A percentile compares a stretch with the other conserved stretches of the same genome.
Conservation (phyloP, 2,113 vertebrate genomes). For the Mus spicilegus region DNA sequence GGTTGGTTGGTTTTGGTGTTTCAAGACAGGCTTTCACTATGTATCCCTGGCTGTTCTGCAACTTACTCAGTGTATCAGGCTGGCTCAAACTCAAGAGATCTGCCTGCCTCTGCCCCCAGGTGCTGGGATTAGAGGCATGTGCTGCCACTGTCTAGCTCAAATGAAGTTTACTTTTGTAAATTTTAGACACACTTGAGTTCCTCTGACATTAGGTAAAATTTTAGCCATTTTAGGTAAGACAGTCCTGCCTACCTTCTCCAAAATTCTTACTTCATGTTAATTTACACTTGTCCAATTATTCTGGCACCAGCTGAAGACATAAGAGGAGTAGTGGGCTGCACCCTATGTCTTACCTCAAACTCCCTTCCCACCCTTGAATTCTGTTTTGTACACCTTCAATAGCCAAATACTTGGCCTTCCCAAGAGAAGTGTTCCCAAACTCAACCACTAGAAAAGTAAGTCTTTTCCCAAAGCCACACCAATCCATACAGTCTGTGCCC, state of each 20-base stretch:
- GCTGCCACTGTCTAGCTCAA: too few relatives aligned
- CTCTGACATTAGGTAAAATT: slow-evolving; percentile 13
- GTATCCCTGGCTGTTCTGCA: too few relatives aligned
- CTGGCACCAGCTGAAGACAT: not conserved
- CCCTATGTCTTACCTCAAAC: not conserved
- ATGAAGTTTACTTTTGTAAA: not conserved
- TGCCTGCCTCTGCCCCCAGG: too few relatives aligned
- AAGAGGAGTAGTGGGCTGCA: not conserved
- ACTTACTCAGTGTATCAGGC: too few relatives aligned
- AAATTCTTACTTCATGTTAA: not conserved
- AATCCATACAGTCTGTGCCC: not conserved
- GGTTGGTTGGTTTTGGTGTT: not conserved
- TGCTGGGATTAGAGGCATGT: too few relatives aligned
- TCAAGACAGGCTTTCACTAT: too few relatives aligned
- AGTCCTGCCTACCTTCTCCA: not conserved
- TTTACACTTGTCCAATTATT: not conserved
- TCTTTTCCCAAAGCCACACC: not conserved
- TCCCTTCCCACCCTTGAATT: not conserved
- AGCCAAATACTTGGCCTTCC: not conserved
- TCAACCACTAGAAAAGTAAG: not conserved
- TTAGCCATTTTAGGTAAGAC: slow-evolving; percentile 20
- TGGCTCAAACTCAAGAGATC: too few relatives aligned
- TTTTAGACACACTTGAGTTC: not conserved
- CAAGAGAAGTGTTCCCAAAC: not conserved
- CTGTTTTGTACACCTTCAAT: not conserved